Percentiles rank a stretch among this genome's conserved stretches.
phyloP scores from a whole-genome alignment of 2,888 invertebrate genomes.

The Aleiodes testaceus region DNA sequence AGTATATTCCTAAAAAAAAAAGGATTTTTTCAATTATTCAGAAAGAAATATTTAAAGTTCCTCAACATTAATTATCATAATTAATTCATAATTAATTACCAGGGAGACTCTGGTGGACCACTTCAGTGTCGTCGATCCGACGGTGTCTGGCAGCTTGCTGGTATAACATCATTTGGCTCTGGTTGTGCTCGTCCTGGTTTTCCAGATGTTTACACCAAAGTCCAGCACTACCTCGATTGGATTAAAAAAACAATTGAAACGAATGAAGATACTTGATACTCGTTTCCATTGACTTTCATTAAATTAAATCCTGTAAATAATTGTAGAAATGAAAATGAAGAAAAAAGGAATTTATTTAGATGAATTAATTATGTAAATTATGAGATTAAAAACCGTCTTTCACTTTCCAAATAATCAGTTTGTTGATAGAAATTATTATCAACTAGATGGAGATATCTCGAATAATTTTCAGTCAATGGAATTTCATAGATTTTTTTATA shows the following conservation, averaged over 20 bases:
- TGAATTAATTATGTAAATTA: no score
- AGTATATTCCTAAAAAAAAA: constrained; percentile 52
- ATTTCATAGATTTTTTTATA: no score
- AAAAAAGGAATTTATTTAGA: no score
- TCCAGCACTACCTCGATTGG: constrained; percentile 90
- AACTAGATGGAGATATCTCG: no score
- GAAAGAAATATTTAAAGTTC: no score
- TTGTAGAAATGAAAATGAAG: no score
- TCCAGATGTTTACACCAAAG: constrained; percentile 90
- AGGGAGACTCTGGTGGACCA: constrained; percentile 95
- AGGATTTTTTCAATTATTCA: neutral
- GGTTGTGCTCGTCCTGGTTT: constrained; percentile 92
- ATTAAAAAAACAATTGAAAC: constrained; percentile 74
- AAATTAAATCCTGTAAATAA: no score
- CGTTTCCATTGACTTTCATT: no score
- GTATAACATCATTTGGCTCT: constrained; percentile 93
- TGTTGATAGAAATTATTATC: no score
- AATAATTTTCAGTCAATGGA: no score
- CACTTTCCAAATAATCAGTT: no score
- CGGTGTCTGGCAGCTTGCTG: constrained; percentile 90
- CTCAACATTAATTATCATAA: neutral
- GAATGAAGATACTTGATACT: constrained; percentile 49
- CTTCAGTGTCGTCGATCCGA: constrained; percentile 86
- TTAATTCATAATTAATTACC: constrained; percentile 52
- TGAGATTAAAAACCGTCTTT: no score